Base-by-base conservation (phyloP, 1,140 invertebrate species). In the Chrysoperla carnea region DNA sequence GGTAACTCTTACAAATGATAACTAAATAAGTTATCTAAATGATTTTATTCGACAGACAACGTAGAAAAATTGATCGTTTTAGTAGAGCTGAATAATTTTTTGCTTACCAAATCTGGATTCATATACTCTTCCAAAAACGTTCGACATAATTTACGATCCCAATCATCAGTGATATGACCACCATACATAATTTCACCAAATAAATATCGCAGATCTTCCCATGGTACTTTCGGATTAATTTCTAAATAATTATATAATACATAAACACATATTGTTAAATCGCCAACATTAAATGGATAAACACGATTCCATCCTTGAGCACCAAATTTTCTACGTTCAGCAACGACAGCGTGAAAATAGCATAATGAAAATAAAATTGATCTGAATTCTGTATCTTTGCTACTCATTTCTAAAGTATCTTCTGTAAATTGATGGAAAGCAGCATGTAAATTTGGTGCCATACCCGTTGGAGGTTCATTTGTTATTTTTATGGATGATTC, bases 151-250 rank as follows among this genome's bases (percentile, higher is more conserved):
- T 83, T 63, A 43, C 90, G 65, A 62, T 96, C 90, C 88, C 90
- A 94, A 57, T 95, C 89, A 58, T 95, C 91, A 1, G 90, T 95
- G 51, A 94, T 94, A 57, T 94, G 90, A 1, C 91, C 91, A 8
- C 91, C 90, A 54, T 95, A 95, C 90, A 94, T 94, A 45, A 94
- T 94, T 64, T 95, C 90, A 0, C 90, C 91, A 60, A 94, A 93
- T 3, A 94, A 66, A 59, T 94, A 94, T 6, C 89, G 68, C 41
- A 95, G 64, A 67, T 94, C 89, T 58, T 93, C 88, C 85, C 86
- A 94, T 0, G 89, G 89, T 9, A 93, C 75, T 41, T 77, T 76
- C 12, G 72, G 78, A 59, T 88, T 93, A 37, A 77, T 81, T 58
- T 95, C 90, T 52, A 97, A 62, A 64, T 96, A 95, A 62, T 95